Conservation (phyloP, 2,113 vertebrate species). For the Turdus rufiventris region DNA sequence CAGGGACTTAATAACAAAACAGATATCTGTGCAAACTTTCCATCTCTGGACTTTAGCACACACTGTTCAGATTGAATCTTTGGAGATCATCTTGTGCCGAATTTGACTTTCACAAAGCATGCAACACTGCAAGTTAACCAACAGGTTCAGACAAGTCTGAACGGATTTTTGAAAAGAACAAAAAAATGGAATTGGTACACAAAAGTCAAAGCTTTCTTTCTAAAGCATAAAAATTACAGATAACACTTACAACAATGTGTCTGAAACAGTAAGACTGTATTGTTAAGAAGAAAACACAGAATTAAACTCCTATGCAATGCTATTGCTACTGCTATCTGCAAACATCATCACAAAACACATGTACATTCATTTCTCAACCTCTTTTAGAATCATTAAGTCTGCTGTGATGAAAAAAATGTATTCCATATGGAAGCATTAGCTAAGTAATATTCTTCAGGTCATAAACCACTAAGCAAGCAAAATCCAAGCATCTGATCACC, state of each 20-base stretch:
- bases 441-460: not conserved
- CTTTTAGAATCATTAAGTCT: not conserved
- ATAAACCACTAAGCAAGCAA: not conserved
- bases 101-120: not conserved
- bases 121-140: not conserved
- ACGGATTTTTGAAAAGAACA: not conserved
- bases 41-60: not conserved
- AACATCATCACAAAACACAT: not conserved
- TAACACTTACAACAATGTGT: not conserved
- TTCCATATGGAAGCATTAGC: not conserved
- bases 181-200: not conserved
- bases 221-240: not conserved
- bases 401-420: not conserved
- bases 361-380: not conserved
- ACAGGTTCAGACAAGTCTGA: not conserved
- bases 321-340: not conserved
- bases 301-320: not conserved
- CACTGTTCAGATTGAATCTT: not conserved
- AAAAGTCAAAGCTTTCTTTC: not conserved
- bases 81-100: not conserved
- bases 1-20: not conserved
- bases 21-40: not conserved
- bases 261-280: not conserved
- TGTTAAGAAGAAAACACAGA: not conserved
- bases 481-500: not conserved